Base-by-base conservation (phyloP, 2,113 vertebrate genomes). In the Pitta sordida region DNA sequence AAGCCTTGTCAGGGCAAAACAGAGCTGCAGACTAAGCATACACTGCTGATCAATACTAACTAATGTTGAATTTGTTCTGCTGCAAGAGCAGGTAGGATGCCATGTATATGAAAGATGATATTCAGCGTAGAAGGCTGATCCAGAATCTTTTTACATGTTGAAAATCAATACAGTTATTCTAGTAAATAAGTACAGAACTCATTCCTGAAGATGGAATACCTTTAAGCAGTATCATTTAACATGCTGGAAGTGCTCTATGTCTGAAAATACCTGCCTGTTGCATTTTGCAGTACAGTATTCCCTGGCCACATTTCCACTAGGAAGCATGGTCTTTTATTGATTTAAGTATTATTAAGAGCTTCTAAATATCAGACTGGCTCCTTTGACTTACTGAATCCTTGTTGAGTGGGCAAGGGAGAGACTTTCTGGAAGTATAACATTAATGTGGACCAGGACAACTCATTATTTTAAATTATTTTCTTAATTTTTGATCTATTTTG, bases 401-500 rank as follows among this genome's bases (percentile, higher is more conserved):
- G 53, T 70, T 24, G 7, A 20, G 11, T 74, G 32, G 15, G 22
- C n/a, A 60, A 77, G 52, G 46, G 32, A 82, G 55, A 90, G 58
- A 49, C 32, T 86, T 88, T 86, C 59, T 76, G 60, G 67, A 58
- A 86, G 16, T 67, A 13, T 15, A 18, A n/a, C 39, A 51, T 62
- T 52, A 43, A n/a, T n/a, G 20, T 32, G 64, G 24, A 44, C 34
- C n/a, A 63, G 18, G 59, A 14, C 13, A 91, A 39, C 26, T 63
- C 34, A 27, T 27, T 43, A 27, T 15, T 63, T 69, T 70, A 8
- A 74, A 88, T 77, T 80, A 29, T 88, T 93, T 67, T 53, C 58
- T 87, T 85, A 73, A 55, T 88, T 95, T 88, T 94, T 94, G 91
- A 23, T 26, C 32, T 71, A 37, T 88, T 91, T 91, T 84, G 39